Conservation (phyloP, 2,113 vertebrate genomes). For the Notothenia coriiceps region DNA sequence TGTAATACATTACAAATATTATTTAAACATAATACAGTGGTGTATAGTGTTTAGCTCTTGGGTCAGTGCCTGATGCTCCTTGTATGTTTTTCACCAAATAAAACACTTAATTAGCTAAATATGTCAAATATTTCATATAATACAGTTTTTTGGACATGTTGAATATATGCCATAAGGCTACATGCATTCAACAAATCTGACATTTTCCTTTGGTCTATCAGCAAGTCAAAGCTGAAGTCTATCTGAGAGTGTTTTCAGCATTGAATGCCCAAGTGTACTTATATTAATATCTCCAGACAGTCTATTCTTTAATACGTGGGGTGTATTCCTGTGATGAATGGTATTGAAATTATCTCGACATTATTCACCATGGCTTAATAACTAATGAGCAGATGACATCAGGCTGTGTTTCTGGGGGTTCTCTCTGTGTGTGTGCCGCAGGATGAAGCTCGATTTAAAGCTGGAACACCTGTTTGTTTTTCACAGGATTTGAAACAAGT, state of each 20-base stretch:
- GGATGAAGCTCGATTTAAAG: conserved; percentile 55
- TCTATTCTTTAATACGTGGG: background rate
- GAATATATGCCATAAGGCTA: conserved; percentile 29
- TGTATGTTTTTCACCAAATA: background rate
- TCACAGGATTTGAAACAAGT: conserved; percentile 76
- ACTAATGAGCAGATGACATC: background rate
- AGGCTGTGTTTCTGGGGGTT: conserved; percentile 3
- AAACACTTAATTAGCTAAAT: too few species aligned
- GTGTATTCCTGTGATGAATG: background rate
- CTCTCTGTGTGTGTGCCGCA: conserved; percentile 18
- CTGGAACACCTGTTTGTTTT: conserved; percentile 79
- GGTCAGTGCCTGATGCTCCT: too few species aligned
- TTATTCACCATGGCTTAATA: background rate
- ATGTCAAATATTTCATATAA: background rate
- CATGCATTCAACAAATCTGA: background rate
- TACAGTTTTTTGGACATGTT: background rate
- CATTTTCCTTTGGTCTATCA: background rate
- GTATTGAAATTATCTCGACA: background rate
- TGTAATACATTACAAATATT: too few species aligned
- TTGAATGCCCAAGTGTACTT: background rate
- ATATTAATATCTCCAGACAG: background rate
- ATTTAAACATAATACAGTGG: too few species aligned
- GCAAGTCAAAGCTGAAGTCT: background rate
- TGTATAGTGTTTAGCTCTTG: background rate
- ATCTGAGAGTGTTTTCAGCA: background rate